A percentile compares a stretch with the other conserved stretches of the same genome.
These are phyloP conservation scores for Pteropus alecto DNA, from an alignment of 2,113 vertebrate species.

Conservation along the genomic window DNA sequence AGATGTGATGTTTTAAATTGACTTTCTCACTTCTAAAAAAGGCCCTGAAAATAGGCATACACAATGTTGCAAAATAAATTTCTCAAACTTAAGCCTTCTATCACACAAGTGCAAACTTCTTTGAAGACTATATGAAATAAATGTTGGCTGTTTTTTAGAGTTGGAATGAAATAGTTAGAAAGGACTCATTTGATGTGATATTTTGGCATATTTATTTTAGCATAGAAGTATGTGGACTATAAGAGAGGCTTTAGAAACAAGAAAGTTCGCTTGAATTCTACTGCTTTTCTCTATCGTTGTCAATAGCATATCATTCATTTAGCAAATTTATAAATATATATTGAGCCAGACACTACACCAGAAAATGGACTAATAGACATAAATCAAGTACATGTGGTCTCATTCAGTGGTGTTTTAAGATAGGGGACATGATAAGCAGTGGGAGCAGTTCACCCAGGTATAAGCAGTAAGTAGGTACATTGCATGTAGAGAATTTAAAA, in stretches of 20 bases:
- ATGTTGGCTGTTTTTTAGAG: background rate
- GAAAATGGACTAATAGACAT: background rate
- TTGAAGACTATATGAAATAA: background rate
- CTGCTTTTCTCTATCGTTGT: background rate
- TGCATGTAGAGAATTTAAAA: background rate
- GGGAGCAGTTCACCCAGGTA: background rate
- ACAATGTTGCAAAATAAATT: background rate
- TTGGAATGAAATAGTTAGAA: background rate
- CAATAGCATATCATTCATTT: background rate
- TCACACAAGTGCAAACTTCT: background rate
- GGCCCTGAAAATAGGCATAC: background rate
- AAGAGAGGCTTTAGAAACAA: background rate
- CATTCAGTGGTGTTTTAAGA: background rate
- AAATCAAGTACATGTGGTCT: background rate
- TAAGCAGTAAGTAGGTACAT: background rate
- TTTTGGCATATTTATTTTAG: background rate
- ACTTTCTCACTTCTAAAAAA: background rate
- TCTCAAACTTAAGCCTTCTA: background rate
- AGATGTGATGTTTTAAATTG: slow-evolving; percentile 28
- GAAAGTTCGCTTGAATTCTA: background rate
- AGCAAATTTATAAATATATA: background rate
- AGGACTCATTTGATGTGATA: background rate
- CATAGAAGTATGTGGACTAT: background rate
- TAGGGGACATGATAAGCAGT: too few species aligned
- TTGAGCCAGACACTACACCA: background rate